These are phyloP conservation scores for Loris lydekkerianus DNA, from an alignment of 2,797 vertebrate genomes.

Conservation along the genomic window DNA sequence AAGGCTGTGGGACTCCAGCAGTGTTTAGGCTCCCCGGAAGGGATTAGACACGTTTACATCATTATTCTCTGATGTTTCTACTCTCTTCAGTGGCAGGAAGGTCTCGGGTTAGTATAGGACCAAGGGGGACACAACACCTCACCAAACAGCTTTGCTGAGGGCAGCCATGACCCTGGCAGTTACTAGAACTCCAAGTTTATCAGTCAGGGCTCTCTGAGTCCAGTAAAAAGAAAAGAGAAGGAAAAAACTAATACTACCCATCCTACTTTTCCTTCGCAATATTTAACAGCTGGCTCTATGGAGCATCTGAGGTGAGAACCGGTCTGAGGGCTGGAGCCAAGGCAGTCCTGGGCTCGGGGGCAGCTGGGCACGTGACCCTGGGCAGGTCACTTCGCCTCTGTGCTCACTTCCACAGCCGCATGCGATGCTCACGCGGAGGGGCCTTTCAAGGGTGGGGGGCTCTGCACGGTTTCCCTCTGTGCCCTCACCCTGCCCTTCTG, in stretches of 20 bases:
- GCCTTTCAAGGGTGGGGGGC: background rate
- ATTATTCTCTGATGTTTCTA: fast-evolving
- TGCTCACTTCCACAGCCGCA: background rate
- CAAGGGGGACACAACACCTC: background rate
- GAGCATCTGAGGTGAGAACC: background rate
- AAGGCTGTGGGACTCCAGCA: background rate
- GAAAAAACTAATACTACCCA: fast-evolving
- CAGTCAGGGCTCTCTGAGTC: background rate
- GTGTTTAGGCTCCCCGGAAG: too few relatives aligned
- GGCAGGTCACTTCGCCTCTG: background rate
- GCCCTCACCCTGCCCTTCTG: background rate
- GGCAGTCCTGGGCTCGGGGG: background rate
- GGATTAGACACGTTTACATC: fast-evolving
- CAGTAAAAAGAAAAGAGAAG: background rate
- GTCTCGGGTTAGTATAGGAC: background rate
- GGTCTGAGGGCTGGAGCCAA: too few relatives aligned
- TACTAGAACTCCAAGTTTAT: background rate
- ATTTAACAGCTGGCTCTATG: background rate
- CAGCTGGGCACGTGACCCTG: background rate
- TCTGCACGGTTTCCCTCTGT: fast-evolving
- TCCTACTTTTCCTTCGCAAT: background rate
- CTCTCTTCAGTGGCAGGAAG: background rate
- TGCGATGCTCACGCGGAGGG: fast-evolving
- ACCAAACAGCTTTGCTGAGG: fast-evolving
- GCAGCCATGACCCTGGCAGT: background rate